Evolutionary conservation across 2,888 invertebrate genomes (phyloP).

Genomic region (Netelia melanura): DNA sequence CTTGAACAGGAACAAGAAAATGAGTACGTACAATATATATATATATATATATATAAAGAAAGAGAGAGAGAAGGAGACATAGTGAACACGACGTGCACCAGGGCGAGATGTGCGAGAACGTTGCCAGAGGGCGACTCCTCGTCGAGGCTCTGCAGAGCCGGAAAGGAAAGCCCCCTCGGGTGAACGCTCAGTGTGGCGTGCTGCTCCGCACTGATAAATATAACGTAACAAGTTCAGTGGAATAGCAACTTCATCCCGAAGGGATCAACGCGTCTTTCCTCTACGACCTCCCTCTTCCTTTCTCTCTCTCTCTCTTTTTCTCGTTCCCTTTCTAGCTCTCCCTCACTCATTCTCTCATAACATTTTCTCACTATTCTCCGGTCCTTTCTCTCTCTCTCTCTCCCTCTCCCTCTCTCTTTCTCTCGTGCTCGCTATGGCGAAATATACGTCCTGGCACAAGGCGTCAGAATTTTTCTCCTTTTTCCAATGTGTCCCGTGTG

Average conservation of each 20-base stretch:
- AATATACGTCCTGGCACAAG: slow-evolving; percentile 54
- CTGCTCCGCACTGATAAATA: slow-evolving; percentile 84
- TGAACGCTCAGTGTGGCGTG: slow-evolving; percentile 74
- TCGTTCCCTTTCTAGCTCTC: slow-evolving; percentile 44
- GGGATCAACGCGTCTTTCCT: slow-evolving; percentile 83
- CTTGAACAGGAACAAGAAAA: not conserved
- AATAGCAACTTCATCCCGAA: slow-evolving; percentile 84
- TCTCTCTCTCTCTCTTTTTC: slow-evolving; percentile 20
- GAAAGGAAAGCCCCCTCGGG: slow-evolving; percentile 73
- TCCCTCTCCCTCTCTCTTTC: slow-evolving; percentile 37
- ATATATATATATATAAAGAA: not conserved
- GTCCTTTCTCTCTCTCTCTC: not conserved
- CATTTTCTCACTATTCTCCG: slow-evolving; percentile 46
- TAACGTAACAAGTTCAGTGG: slow-evolving; percentile 84
- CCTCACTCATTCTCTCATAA: slow-evolving; percentile 53
- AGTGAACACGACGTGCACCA: slow-evolving; percentile 52
- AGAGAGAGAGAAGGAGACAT: not conserved
- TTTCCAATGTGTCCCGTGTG: slow-evolving; percentile 32
- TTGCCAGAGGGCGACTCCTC: slow-evolving; percentile 49
- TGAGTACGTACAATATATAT: not conserved
- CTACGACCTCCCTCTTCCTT: slow-evolving; percentile 59
- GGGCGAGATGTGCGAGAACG: slow-evolving; percentile 56
- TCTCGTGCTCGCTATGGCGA: slow-evolving; percentile 27
- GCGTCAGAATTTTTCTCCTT: slow-evolving; percentile 51
- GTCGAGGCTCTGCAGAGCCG: slow-evolving; percentile 73